Conservation (phyloP, 2,113 vertebrate genomes). For the Forbesichthys papilliferus region DNA sequence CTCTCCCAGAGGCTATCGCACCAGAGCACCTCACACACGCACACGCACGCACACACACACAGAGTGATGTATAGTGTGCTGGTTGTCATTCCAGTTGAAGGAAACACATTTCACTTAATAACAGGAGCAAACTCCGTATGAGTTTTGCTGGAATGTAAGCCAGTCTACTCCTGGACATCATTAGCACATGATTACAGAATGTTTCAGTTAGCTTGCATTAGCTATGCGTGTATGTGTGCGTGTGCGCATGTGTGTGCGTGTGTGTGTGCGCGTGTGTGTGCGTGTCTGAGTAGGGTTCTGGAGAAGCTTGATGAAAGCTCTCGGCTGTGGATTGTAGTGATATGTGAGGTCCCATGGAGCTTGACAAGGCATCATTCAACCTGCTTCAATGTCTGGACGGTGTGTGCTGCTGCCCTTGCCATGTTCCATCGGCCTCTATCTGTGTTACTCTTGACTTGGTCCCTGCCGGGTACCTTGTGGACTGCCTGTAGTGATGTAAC, state of each 20-base stretch:
- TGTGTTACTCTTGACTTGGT: constrained; percentile 64
- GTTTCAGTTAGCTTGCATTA: background rate
- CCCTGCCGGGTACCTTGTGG: constrained; percentile 40
- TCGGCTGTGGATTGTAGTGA: constrained; percentile 65
- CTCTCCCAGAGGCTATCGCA: constrained; percentile 28
- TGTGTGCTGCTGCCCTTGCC: constrained; percentile 41
- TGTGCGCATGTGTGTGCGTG: constrained; percentile 54
- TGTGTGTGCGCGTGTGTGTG: constrained; percentile 53
- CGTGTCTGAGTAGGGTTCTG: constrained; percentile 51
- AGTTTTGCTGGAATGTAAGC: too few relatives aligned
- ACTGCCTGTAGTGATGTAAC: constrained; percentile 36
- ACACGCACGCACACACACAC: constrained; percentile 37
- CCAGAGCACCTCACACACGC: constrained; percentile 6
- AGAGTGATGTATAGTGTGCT: background rate
- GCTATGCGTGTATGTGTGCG: constrained; percentile 45
- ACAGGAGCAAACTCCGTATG: background rate
- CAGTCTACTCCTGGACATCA: too few relatives aligned
- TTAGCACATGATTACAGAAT: background rate
- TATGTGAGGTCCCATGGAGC: constrained; percentile 68
- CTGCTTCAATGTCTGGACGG: background rate
- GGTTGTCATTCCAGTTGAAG: background rate
- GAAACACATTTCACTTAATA: background rate
- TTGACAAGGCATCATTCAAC: constrained; percentile 40
- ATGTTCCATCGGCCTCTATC: constrained; percentile 60
- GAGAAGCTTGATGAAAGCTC: constrained; percentile 72